A percentile compares a stretch with the other conserved stretches of the same genome.
These are phyloP conservation scores for Hirtodrosophila histrioides DNA, from an alignment of 2,888 invertebrate genomes.

Conservation along the genomic window DNA sequence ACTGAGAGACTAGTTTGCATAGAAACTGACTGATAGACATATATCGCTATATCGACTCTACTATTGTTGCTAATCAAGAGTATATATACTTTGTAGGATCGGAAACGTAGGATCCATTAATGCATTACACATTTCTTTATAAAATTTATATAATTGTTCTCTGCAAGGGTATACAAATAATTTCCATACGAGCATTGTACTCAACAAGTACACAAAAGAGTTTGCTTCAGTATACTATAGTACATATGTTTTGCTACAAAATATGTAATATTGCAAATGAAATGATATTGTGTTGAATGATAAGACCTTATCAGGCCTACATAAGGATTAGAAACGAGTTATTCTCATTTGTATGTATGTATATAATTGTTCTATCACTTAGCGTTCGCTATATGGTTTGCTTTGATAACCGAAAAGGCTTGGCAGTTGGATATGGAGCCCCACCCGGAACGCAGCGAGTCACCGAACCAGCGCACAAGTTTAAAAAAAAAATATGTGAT, in stretches of 20 bases:
- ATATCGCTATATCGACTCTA: too few relatives aligned
- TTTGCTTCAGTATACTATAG: too few relatives aligned
- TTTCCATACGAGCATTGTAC: too few relatives aligned
- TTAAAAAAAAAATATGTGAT: background rate
- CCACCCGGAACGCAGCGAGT: background rate
- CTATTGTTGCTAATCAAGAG: too few relatives aligned
- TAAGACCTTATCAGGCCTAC: constrained; percentile 27
- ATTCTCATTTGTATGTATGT: background rate
- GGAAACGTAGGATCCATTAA: too few relatives aligned
- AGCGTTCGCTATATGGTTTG: background rate
- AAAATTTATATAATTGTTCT: too few relatives aligned
- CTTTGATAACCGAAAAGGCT: constrained; percentile 17
- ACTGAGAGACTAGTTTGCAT: too few relatives aligned
- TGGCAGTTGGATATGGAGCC: constrained; percentile 24
- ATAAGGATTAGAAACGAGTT: background rate
- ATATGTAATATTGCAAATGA: background rate
- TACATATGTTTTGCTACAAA: background rate
- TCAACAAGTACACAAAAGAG: too few relatives aligned
- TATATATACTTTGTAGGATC: too few relatives aligned
- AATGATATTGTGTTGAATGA: background rate
- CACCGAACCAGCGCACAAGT: background rate
- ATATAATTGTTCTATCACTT: background rate
- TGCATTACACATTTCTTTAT: too few relatives aligned
- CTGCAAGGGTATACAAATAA: too few relatives aligned
- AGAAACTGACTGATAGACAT: too few relatives aligned